Percentiles rank a stretch among this genome's conserved stretches.
Evolutionary conservation across 2,113 vertebrate genomes (phyloP).

Genomic region (human (Homo sapiens)): DNA sequence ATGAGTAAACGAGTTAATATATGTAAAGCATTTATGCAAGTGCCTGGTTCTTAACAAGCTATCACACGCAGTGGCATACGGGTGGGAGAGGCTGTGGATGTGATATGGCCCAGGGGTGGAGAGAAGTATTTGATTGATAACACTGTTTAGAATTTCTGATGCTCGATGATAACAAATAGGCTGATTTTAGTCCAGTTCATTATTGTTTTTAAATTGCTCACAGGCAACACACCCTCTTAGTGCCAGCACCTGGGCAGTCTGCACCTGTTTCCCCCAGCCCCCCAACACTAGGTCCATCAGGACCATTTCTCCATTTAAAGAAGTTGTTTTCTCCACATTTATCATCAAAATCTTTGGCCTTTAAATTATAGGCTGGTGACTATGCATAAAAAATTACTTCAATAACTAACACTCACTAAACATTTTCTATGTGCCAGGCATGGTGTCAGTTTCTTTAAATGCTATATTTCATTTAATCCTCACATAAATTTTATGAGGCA

Average conservation of each 20-base stretch:
- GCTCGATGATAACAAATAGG: neutral
- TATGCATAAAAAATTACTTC: neutral
- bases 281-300: no score
- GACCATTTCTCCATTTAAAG: neutral
- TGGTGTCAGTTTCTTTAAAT: neutral
- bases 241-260: neutral
- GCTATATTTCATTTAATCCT: neutral
- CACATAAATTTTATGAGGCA: neutral
- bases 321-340: neutral
- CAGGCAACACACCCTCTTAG: neutral
- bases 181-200: neutral
- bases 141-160: neutral
- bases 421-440: neutral
- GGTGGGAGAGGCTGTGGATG: neutral
- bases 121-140: neutral
- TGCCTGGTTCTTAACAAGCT: neutral
- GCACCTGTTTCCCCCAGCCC: accelerated
- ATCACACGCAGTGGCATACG: neutral
- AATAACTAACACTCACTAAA: neutral
- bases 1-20: neutral
- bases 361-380: neutral
- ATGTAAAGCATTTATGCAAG: neutral
- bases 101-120: neutral
- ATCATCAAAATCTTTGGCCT: neutral
- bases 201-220: neutral